Evolutionary conservation across 2,113 vertebrate species (phyloP), one percentile per base, ranked within the genome.

Genomic region (Myrmecobius fasciatus): DNA sequence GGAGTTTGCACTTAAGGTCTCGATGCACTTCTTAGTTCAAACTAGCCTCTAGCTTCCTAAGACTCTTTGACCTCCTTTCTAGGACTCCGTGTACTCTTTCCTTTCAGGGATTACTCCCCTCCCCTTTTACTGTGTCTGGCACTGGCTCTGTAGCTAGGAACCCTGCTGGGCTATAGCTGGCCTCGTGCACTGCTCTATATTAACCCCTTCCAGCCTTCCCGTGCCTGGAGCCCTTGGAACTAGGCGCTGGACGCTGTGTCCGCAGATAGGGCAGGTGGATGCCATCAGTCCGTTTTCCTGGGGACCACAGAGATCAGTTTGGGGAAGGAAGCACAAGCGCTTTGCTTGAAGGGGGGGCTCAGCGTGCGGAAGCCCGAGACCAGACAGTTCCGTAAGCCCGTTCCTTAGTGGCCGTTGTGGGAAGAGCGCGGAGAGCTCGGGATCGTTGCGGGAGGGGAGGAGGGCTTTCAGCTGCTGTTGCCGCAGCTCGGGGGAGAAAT

Each of bases 331-430:
- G 91, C 94, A 83, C 96, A 93, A 94, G 89, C 67, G 96, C 94
- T 97, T 97, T 96, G 96, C 96, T 91, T 93, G 94, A 93, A 93
- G 92, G 51, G 92, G 51, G 94, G 90, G 90, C 92, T 91, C 0
- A 54, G 25, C 10, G 36, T 22, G 36, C 43, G 96, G 92, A 93
- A 93, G 54, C 46, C 60, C 43, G 90, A 83, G 90, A 53, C 91
- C 88, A 53, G 53, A 51, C 91, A 93, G 53, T 92, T 94, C 91
- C 0, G 46, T 91, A 67, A 91, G 92, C 95, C 48, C 56, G 94
- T 67, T 96, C 92, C 94, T 96, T 90, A 48, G 96, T 94, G 95
- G 91, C 97, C 95, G 92, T 94, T 95, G 96, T 94, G 91, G 91
- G 91, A 83, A 46, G 94, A 90, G 89, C 75, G 83, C 51, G 56